phyloP scores from a whole-genome alignment of 2,113 vertebrate species.

The Dinomys branickii region DNA sequence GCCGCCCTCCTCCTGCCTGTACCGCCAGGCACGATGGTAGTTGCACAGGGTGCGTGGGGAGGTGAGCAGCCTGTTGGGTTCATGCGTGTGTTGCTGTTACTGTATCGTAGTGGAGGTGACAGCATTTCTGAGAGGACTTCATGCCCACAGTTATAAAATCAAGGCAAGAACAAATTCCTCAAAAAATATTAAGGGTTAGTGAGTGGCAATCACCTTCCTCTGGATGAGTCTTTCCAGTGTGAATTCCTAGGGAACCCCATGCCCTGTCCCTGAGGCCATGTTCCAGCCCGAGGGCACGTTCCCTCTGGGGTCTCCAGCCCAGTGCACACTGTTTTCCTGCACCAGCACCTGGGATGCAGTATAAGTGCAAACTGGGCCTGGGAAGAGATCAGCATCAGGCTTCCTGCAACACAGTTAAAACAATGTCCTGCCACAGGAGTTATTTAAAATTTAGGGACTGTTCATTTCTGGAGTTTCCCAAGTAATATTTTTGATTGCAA shows the following conservation, averaged over 20 bases:
- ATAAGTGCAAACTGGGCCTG: not conserved
- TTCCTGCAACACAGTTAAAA: not conserved
- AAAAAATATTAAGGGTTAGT: not conserved
- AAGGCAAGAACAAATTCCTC: not conserved
- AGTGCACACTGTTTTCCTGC: not conserved
- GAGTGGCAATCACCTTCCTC: not conserved
- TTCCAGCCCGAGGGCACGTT: not conserved
- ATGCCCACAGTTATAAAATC: not conserved
- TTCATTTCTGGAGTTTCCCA: not conserved
- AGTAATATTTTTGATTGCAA: not conserved
- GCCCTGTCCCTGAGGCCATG: no score
- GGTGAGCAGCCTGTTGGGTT: accelerated
- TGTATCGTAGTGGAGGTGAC: not conserved
- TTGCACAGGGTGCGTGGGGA: accelerated
- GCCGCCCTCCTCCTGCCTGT: not conserved
- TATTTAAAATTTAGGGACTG: not conserved
- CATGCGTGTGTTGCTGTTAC: accelerated
- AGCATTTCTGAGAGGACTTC: not conserved
- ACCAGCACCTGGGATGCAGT: not conserved
- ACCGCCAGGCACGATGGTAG: accelerated
- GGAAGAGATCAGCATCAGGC: not conserved
- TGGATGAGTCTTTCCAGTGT: no score
- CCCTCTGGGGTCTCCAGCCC: not conserved
- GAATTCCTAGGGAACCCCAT: not conserved
- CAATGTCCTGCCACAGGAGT: not conserved